Evolutionary conservation across 2,113 vertebrate genomes (phyloP), one percentile per base, ranked within the genome.

Genomic region (Aythya baeri): DNA sequence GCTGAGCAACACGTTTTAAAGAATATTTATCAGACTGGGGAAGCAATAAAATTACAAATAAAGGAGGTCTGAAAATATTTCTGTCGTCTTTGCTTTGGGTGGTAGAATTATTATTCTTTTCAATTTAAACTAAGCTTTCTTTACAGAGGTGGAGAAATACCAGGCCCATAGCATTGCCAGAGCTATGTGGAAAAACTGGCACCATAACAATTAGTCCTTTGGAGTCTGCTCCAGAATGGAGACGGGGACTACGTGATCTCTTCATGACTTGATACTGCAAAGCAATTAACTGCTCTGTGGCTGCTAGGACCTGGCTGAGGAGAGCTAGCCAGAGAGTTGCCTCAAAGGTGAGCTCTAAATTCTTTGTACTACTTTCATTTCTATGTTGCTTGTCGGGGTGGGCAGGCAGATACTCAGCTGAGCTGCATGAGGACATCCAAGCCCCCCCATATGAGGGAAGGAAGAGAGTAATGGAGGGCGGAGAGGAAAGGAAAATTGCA

Each of bases 61-160:
- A 79, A 89, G 41, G 10, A 58, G n/a, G 9, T 77, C 31, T 80
- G 67, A 55, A 89, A 85, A 46, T 83, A 86, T 43, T 90, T 79
- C 68, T 72, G 18, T 68, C 6, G 0, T 77, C 61, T 79, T 85
- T 77, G 55, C 14, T 59, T 77, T 90, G 59, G 8, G 31, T 74
- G 68, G 55, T 50, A 81, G 50, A 91, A 71, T 59, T 76, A 6
- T 68, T 76, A 76, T 86, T 78, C 44, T 31, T 54, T 11, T 22
- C 57, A 25, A 7, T 62, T 86, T 46, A 62, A 75, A 34, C 26
- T 59, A 43, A 54, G 34, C 15, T 36, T 38, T 63, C 54, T 41
- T 62, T 55, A 25, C 0, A 0, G 55, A 78, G 34, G 43, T 7
- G 26, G 43, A 63, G 32, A 43, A 32, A 68, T 29, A 20, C 38